Conservation (phyloP, 2,797 vertebrate species). For the Peromyscus melanophrys region DNA sequence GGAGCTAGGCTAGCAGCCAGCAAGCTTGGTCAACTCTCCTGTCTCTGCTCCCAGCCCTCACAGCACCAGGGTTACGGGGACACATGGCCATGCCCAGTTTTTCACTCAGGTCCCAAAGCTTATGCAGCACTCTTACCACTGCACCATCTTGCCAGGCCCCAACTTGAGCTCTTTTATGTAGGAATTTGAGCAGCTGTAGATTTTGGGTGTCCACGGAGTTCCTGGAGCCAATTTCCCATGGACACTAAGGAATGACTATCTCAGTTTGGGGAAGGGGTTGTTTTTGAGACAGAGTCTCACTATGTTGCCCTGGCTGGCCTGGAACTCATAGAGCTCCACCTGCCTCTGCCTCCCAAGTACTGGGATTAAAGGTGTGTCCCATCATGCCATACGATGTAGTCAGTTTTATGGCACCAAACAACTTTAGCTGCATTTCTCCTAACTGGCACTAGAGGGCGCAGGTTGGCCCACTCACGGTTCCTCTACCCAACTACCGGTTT, state of each 20-base stretch:
- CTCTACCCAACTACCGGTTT: neutral
- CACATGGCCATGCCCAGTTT: neutral
- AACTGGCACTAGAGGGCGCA: neutral
- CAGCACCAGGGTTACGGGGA: neutral
- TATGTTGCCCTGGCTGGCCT: neutral
- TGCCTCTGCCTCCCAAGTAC: neutral
- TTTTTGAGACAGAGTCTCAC: neutral
- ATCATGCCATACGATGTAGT: neutral
- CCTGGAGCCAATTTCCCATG: neutral
- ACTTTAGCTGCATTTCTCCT: neutral
- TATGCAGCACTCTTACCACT: neutral
- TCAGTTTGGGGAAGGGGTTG: neutral
- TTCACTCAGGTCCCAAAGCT: neutral
- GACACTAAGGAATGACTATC: neutral
- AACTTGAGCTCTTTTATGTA: neutral
- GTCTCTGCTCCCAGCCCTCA: neutral
- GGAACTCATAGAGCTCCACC: neutral
- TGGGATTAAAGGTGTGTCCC: neutral
- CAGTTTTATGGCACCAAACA: neutral
- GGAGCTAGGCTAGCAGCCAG: neutral
- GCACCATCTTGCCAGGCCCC: neutral
- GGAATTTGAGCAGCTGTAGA: neutral
- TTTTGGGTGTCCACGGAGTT: neutral
- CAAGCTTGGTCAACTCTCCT: neutral
- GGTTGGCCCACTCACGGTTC: neutral